A percentile compares a stretch with the other conserved stretches of the same genome.
These are phyloP conservation scores for Myiotriccus ornatus DNA, from an alignment of 2,797 vertebrate genomes.

Conservation along the genomic window DNA sequence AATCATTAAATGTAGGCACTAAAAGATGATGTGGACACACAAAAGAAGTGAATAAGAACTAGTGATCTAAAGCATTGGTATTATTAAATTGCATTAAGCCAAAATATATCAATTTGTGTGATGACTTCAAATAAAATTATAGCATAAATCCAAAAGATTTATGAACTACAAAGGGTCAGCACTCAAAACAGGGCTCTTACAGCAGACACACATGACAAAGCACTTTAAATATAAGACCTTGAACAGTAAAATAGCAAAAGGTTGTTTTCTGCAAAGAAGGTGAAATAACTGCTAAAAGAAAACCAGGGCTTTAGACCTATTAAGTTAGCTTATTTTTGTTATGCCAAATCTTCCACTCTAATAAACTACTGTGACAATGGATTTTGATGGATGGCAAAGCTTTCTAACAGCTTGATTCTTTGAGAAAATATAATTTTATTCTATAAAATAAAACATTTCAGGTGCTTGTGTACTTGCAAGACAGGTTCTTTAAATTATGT, in stretches of 20 bases:
- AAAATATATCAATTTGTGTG: not conserved
- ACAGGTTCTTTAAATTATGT: not conserved
- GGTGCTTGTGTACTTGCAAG: not conserved
- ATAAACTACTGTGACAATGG: not conserved
- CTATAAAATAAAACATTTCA: not conserved
- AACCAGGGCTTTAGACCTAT: not conserved
- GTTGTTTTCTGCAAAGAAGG: not conserved
- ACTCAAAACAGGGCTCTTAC: not conserved
- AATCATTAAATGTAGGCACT: not conserved
- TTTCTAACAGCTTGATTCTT: not conserved
- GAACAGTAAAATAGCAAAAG: not conserved
- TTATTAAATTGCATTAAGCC: not conserved
- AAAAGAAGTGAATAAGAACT: not conserved
- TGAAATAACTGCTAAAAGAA: not conserved
- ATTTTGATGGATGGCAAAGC: not conserved
- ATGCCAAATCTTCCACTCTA: not conserved
- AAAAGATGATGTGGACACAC: not conserved
- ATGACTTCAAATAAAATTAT: slow-evolving; percentile 1
- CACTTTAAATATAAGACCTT: not conserved
- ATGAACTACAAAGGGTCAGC: not conserved
- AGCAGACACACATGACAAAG: not conserved
- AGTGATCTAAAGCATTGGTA: not conserved
- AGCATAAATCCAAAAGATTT: not conserved
- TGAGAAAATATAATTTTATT: not conserved
- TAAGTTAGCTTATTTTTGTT: not conserved